These are phyloP conservation scores for Larimichthys crocea DNA, from an alignment of 2,113 vertebrate genomes.

Conservation along the genomic window DNA sequence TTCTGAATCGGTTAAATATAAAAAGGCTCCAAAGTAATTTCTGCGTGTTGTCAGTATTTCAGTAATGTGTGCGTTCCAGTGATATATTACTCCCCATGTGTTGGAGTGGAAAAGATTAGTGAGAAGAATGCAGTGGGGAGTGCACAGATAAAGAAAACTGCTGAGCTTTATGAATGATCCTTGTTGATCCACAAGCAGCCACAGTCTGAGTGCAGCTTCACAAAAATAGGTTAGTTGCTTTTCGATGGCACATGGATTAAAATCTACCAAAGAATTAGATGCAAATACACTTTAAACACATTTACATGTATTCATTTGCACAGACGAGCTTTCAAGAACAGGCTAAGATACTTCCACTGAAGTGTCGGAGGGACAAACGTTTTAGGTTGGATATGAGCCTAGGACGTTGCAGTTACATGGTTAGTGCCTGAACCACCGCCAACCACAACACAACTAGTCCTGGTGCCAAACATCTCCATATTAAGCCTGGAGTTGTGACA, in stretches of 20 bases:
- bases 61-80: neutral
- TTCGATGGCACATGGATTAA: neutral
- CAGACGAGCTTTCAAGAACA: neutral
- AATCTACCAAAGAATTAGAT: neutral
- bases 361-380: neutral
- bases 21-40: neutral
- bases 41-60: conserved; percentile 6
- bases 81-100: neutral
- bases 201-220: neutral
- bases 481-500: neutral
- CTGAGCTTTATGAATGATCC: conserved; percentile 17
- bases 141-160: conserved; percentile 6
- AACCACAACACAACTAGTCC: conserved; percentile 2
- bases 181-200: neutral
- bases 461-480: conserved; percentile 15
- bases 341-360: neutral
- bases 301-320: neutral
- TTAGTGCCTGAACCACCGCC: neutral
- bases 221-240: neutral
- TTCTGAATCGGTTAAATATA: neutral
- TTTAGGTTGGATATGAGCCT: conserved; percentile 22
- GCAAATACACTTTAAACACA: neutral
- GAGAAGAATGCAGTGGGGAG: conserved; percentile 9
- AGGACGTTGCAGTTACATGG: conserved; percentile 8
- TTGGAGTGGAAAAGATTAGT: neutral